These are phyloP conservation scores for Bos indicus DNA, from an alignment of 2,113 vertebrate genomes.

Conservation along the genomic window DNA sequence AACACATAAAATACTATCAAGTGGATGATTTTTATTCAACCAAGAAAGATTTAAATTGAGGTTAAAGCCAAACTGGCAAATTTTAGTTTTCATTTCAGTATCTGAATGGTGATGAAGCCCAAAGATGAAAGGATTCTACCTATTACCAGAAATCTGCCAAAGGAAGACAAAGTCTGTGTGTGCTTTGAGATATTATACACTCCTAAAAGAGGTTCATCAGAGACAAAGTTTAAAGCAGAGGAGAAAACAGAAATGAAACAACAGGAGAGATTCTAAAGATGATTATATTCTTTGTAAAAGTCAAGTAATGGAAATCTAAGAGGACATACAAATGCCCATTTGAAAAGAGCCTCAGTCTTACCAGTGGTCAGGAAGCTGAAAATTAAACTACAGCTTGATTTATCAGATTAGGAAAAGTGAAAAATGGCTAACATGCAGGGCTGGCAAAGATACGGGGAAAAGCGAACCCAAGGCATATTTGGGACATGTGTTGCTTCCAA, in stretches of 20 bases:
- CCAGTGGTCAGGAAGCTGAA: background rate
- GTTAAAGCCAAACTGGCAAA: background rate
- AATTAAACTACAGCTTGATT: background rate
- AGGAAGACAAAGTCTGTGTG: background rate
- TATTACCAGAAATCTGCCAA: background rate
- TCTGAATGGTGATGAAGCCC: background rate
- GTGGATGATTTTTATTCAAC: background rate
- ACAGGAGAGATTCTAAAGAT: background rate
- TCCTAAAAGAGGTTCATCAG: background rate
- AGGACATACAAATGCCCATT: background rate
- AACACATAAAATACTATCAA: background rate
- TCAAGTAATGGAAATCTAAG: background rate
- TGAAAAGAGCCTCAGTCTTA: background rate
- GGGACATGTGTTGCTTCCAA: background rate
- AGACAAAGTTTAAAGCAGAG: background rate
- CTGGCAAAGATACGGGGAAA: background rate
- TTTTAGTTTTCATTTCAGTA: constrained; percentile 6
- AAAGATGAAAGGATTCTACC: background rate
- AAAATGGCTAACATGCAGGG: background rate
- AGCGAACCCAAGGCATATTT: background rate
- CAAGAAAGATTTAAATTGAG: background rate
- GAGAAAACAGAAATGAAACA: background rate
- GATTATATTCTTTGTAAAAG: background rate
- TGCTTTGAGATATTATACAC: background rate
- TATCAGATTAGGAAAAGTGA: background rate